These are phyloP conservation scores for Poeciliopsis retropinna DNA, from an alignment of 2,113 vertebrate species.

Conservation along the genomic window DNA sequence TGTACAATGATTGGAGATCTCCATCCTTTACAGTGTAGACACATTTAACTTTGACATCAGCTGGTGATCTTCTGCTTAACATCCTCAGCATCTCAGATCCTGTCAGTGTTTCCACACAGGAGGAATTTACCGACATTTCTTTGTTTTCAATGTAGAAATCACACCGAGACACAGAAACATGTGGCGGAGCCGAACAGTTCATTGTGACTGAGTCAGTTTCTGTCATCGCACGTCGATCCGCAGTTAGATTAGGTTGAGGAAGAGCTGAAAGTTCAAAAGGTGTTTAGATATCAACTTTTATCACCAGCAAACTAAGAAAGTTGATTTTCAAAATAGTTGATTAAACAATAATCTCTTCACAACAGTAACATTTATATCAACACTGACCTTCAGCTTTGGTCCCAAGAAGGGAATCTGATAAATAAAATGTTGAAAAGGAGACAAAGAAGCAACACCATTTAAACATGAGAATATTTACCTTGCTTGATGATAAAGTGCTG, in stretches of 20 bases:
- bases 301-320: no score
- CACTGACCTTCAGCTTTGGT: no score
- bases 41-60: slow-evolving; percentile 25
- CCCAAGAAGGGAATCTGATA: no score
- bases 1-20: not conserved
- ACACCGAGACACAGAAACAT: slow-evolving; percentile 8
- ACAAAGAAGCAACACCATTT: no score
- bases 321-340: no score
- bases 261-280: slow-evolving; percentile 13
- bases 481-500: no score
- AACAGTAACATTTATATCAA: no score
- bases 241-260: slow-evolving; percentile 16
- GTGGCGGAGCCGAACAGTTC: slow-evolving; percentile 21
- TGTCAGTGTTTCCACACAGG: slow-evolving; percentile 5
- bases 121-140: not conserved
- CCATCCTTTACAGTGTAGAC: not conserved
- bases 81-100: slow-evolving; percentile 27
- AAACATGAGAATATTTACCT: no score
- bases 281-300: no score
- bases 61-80: not conserved
- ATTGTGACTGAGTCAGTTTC: slow-evolving; percentile 34
- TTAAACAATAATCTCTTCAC: no score
- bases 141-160: not conserved
- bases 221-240: slow-evolving; percentile 3
- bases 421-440: not conserved